Evolutionary conservation across 1,140 invertebrate species (phyloP).

Genomic region (Popillia japonica): DNA sequence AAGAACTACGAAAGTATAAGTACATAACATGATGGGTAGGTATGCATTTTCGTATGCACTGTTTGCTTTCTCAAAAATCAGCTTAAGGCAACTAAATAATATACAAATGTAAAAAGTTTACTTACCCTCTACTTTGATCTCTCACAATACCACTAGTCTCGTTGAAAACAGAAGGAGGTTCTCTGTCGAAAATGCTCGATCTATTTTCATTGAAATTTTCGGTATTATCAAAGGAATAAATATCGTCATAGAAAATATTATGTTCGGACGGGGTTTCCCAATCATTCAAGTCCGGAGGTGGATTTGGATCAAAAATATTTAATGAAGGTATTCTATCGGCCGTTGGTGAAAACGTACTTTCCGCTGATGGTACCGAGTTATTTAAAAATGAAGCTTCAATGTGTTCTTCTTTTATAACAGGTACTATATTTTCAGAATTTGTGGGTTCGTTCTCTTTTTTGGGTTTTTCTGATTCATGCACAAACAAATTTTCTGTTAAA

Average conservation of each 20-base stretch:
- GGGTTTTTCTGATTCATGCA: too few species aligned
- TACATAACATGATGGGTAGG: too few species aligned
- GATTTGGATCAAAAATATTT: constrained; percentile 27
- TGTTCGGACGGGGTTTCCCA: background rate
- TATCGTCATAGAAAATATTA: constrained; percentile 26
- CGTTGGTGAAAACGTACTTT: background rate
- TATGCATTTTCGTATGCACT: too few species aligned
- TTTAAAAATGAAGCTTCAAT: background rate
- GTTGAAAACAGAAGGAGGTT: constrained; percentile 42
- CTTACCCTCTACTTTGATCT: constrained; percentile 44
- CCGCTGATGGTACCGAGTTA: background rate
- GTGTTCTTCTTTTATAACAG: background rate
- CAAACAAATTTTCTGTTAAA: too few species aligned
- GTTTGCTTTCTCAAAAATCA: too few species aligned
- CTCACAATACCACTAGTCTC: constrained; percentile 44
- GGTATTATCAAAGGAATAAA: constrained; percentile 12
- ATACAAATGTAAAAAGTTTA: too few species aligned
- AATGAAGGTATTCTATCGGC: background rate
- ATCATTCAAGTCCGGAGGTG: constrained; percentile 12
- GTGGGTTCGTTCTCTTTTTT: too few species aligned
- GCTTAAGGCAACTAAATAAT: too few species aligned
- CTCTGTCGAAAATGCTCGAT: constrained; percentile 32
- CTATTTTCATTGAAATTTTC: constrained; percentile 16
- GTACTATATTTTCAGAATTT: background rate
- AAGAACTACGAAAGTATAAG: too few species aligned